Conservation (phyloP, 2,797 vertebrate genomes). For the Avahi laniger region DNA sequence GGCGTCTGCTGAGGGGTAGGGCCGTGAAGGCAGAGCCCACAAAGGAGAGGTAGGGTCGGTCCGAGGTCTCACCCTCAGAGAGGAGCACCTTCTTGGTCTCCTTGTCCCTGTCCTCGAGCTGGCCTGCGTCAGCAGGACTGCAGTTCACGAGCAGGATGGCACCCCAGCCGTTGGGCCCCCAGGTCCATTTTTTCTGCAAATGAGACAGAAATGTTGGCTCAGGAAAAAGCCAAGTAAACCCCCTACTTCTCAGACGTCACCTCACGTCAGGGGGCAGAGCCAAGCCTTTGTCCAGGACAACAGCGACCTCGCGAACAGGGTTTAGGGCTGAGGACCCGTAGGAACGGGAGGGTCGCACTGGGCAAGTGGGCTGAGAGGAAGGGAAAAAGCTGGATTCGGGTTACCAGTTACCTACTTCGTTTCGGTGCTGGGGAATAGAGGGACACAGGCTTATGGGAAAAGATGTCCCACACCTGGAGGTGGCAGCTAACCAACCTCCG, state of each 20-base stretch:
- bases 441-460: fast-evolving
- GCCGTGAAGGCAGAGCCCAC: fast-evolving
- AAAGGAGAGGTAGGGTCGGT: fast-evolving
- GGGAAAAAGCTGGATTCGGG: fast-evolving
- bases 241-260: background rate
- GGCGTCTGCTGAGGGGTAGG: fast-evolving
- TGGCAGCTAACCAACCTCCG: no score
- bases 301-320: background rate
- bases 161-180: constrained; percentile 61
- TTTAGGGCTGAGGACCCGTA: fast-evolving
- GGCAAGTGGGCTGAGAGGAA: background rate
- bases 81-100: background rate
- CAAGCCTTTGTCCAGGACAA: background rate
- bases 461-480: fast-evolving
- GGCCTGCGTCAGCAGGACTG: fast-evolving
- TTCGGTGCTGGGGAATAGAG: background rate
- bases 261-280: fast-evolving
- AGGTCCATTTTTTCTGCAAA: constrained; percentile 67
- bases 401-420: fast-evolving
- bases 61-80: background rate
- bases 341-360: fast-evolving
- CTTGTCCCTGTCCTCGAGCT: fast-evolving
- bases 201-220: fast-evolving
- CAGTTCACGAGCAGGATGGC: constrained; percentile 64
- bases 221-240: background rate